Percentiles rank a stretch among this genome's conserved stretches.
Evolutionary conservation across 1,140 invertebrate species (phyloP).

Genomic region (Saxidomus purpurata): DNA sequence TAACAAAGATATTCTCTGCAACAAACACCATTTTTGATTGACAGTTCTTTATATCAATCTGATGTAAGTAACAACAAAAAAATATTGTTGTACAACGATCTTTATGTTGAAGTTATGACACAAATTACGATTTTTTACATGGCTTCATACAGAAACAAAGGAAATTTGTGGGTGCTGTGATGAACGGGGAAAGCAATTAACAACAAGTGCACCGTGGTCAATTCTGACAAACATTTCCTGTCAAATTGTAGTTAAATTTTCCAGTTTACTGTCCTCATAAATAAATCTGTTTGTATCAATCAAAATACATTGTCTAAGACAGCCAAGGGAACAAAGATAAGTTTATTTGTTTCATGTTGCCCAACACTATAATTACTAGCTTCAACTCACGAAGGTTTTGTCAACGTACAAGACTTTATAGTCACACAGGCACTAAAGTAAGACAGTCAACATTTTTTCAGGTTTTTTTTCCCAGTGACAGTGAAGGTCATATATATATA

Average conservation of each 20-base stretch:
- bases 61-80: constrained; percentile 14
- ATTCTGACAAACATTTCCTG: constrained; percentile 48
- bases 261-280: constrained; percentile 9
- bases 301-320: background rate
- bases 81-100: constrained; percentile 7
- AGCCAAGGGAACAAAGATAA: background rate
- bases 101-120: constrained; percentile 44
- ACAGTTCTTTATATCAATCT: background rate
- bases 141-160: background rate
- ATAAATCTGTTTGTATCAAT: constrained; percentile 41
- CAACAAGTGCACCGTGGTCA: background rate
- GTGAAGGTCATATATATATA: no score
- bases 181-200: constrained; percentile 13
- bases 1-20: background rate
- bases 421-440: no score
- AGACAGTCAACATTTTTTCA: no score
- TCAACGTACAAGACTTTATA: no score
- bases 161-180: constrained; percentile 14
- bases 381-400: no score
- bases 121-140: constrained; percentile 1
- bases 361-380: background rate
- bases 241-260: background rate
- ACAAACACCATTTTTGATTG: background rate
- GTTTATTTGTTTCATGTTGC: background rate
- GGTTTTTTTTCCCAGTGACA: no score